Percentiles rank a stretch among this genome's conserved stretches.
phyloP scores from a whole-genome alignment of 2,888 invertebrate genomes.

The Spicauda simplicius region DNA sequence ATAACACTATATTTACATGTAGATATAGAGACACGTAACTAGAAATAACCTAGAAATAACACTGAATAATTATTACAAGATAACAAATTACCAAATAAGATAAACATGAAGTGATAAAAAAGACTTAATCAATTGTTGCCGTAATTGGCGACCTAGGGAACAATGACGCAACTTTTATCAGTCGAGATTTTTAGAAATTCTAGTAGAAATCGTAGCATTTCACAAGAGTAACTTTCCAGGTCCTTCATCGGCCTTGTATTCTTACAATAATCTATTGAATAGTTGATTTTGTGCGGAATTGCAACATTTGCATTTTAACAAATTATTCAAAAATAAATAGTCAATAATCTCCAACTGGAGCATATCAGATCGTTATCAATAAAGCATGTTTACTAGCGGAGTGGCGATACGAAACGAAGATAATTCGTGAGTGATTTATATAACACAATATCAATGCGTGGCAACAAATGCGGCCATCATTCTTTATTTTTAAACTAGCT shows the following conservation, averaged over 20 bases:
- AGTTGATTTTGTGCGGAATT: conserved; percentile 34
- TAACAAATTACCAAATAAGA: conserved; percentile 16
- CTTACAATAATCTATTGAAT: conserved; percentile 48
- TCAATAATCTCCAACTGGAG: conserved; percentile 45
- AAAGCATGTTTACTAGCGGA: conserved; percentile 37
- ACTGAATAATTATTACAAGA: conserved; percentile 6
- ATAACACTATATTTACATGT: not conserved
- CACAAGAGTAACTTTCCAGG: conserved; percentile 63
- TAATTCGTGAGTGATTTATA: conserved; percentile 10
- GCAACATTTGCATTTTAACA: conserved; percentile 40
- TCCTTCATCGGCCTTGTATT: conserved; percentile 57
- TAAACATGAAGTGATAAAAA: conserved; percentile 12
- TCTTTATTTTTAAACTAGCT: conserved; percentile 3
- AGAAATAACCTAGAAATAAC: conserved; percentile 25
- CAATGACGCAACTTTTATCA: conserved; percentile 37
- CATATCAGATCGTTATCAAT: conserved; percentile 46
- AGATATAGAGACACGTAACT: conserved; percentile 1
- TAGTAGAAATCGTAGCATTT: conserved; percentile 47
- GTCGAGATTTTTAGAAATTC: conserved; percentile 38
- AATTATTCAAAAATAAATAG: conserved; percentile 42
- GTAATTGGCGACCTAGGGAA: conserved; percentile 26
- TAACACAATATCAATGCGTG: conserved; percentile 9
- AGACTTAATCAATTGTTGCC: conserved; percentile 13
- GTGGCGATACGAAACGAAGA: conserved; percentile 36
- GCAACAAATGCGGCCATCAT: conserved; percentile 6